Conservation (phyloP, 2,113 vertebrate genomes). For the Xiphophorus maculatus region DNA sequence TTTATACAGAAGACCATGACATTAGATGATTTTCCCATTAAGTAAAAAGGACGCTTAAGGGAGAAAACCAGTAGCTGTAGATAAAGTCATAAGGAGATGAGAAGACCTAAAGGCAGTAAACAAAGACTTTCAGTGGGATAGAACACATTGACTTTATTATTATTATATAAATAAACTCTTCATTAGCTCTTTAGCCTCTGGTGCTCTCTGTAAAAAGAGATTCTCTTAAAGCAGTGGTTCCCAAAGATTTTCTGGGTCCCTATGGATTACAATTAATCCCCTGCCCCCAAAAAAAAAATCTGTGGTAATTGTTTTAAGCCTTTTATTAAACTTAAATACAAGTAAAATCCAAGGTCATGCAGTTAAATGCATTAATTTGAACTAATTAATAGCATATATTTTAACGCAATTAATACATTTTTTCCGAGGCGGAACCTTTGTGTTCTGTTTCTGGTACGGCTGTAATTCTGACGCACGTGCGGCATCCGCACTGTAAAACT, state of each 20-base stretch:
- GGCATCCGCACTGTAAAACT: no score
- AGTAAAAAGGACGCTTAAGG: slow-evolving; percentile 11
- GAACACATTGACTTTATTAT: slow-evolving; percentile 20
- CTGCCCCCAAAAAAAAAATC: not conserved
- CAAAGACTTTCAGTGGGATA: slow-evolving; percentile 7
- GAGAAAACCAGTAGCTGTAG: slow-evolving; percentile 11
- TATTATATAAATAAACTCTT: slow-evolving; percentile 35
- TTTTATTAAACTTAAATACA: not conserved
- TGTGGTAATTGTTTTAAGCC: not conserved
- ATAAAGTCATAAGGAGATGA: not conserved
- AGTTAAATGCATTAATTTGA: no score
- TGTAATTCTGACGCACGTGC: no score
- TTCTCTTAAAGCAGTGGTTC: not conserved
- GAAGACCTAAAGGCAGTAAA: slow-evolving; percentile 27
- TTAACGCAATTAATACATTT: no score
- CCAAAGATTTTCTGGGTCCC: no score
- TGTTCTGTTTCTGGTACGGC: no score
- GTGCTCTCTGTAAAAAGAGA: not conserved
- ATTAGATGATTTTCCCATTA: slow-evolving; percentile 15
- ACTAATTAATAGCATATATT: no score
- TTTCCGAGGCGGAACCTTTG: no score
- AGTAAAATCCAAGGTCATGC: not conserved
- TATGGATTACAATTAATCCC: no score
- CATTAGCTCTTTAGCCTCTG: slow-evolving; percentile 1
- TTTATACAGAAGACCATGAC: slow-evolving; percentile 9